Evolutionary conservation across 2,797 vertebrate species (phyloP).

Genomic region (Hypotaenidia okinawae): DNA sequence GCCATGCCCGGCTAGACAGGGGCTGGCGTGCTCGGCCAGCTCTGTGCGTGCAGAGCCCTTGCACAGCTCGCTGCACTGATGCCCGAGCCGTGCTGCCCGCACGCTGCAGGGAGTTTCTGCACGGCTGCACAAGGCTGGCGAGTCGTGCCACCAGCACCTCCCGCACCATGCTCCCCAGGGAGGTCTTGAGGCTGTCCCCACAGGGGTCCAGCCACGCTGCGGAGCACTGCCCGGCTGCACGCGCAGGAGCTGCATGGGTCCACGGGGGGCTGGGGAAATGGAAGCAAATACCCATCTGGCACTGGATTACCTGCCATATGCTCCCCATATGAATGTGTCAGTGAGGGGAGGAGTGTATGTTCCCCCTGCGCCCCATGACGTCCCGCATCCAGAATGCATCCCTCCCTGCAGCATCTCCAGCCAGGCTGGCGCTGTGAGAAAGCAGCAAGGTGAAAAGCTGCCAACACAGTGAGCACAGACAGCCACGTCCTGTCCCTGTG

Average conservation of each 20-base stretch:
- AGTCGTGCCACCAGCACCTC: neutral
- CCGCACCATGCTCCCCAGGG: neutral
- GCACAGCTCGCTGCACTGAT: neutral
- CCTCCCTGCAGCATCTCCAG: neutral
- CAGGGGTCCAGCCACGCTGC: accelerated
- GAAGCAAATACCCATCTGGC: constrained; percentile 1
- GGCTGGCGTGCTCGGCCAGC: neutral
- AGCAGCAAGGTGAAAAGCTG: neutral
- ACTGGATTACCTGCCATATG: neutral
- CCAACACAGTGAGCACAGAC: accelerated
- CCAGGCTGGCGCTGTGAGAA: accelerated
- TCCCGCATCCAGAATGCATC: neutral
- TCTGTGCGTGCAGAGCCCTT: accelerated
- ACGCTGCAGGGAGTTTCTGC: neutral
- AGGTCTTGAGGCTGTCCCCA: neutral
- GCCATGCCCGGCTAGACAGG: neutral
- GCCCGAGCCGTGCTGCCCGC: accelerated
- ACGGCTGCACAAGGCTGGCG: accelerated
- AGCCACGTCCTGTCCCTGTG: accelerated
- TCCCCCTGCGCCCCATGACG: neutral
- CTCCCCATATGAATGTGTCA: neutral
- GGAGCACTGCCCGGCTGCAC: accelerated
- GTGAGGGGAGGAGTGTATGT: neutral
- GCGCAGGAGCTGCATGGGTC: neutral
- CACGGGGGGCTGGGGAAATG: accelerated